Conservation (phyloP, 2,888 invertebrate species). For the Nysson spinosus region DNA sequence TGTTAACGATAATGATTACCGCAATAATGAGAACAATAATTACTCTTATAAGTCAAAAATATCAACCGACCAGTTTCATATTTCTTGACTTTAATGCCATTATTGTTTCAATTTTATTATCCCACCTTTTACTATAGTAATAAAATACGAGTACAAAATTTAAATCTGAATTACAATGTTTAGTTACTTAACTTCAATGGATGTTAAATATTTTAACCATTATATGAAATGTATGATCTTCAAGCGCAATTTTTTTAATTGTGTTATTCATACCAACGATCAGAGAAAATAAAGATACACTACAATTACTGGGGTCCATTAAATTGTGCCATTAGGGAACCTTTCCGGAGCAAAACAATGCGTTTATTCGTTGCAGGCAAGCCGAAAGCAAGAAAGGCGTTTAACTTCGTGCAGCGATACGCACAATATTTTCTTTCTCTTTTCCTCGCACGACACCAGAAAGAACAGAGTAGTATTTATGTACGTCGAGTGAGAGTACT, state of each 20-base stretch:
- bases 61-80: not conserved
- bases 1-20: slow-evolving; percentile 35
- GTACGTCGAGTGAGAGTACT: slow-evolving; percentile 46
- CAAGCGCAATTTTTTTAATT: too few species aligned
- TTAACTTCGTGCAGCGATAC: slow-evolving; percentile 32
- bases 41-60: too few species aligned
- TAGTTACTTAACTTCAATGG: too few species aligned
- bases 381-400: slow-evolving; percentile 23
- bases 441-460: slow-evolving; percentile 5
- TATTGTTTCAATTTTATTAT: not conserved
- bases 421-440: slow-evolving; percentile 1
- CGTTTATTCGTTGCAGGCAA: slow-evolving; percentile 17
- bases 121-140: too few species aligned
- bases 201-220: too few species aligned
- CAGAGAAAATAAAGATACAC: slow-evolving; percentile 6
- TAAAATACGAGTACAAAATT: too few species aligned
- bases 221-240: too few species aligned
- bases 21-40: slow-evolving; percentile 8
- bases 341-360: slow-evolving; percentile 26
- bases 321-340: slow-evolving; percentile 13
- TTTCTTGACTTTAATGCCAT: not conserved
- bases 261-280: not conserved
- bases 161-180: too few species aligned
- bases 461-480: slow-evolving; percentile 52
- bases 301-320: slow-evolving; percentile 24